These are phyloP conservation scores for Marasmarcha lunaedactyla DNA, from an alignment of 2,888 invertebrate genomes.

Conservation along the genomic window DNA sequence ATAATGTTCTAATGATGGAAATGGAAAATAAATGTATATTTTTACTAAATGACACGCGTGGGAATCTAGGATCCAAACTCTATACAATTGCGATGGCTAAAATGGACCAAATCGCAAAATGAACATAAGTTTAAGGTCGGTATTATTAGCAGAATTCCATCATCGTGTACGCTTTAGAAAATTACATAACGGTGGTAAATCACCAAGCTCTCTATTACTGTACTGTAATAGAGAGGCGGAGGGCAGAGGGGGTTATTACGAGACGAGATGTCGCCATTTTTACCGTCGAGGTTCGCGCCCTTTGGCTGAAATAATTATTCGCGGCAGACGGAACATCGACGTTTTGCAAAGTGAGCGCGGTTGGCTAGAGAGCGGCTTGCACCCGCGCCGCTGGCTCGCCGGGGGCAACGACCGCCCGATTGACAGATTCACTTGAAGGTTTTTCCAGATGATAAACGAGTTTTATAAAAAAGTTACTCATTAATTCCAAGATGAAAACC, in stretches of 20 bases:
- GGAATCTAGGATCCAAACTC: no score
- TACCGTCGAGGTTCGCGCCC: constrained; percentile 26
- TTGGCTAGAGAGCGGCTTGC: not conserved
- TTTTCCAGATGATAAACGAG: not conserved
- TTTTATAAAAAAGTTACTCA: not conserved
- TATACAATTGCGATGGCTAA: no score
- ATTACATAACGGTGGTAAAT: constrained; percentile 1
- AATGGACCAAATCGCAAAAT: no score
- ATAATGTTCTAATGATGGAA: no score
- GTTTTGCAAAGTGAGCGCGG: constrained; percentile 30
- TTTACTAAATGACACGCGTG: no score
- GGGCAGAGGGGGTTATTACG: constrained; percentile 24
- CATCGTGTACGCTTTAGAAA: not conserved
- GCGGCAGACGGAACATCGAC: constrained; percentile 43
- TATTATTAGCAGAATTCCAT: no score
- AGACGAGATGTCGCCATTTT: constrained; percentile 49
- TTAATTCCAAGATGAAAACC: no score
- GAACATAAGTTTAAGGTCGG: no score
- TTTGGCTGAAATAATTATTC: constrained; percentile 38
- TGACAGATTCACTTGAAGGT: not conserved
- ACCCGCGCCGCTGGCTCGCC: not conserved
- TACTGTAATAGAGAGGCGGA: constrained; percentile 11
- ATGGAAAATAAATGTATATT: no score
- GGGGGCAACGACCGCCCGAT: constrained; percentile 17
- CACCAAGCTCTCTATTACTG: not conserved